These are phyloP conservation scores for Gnathonemus longibarbis DNA, from an alignment of 2,113 vertebrate species.

Conservation along the genomic window DNA sequence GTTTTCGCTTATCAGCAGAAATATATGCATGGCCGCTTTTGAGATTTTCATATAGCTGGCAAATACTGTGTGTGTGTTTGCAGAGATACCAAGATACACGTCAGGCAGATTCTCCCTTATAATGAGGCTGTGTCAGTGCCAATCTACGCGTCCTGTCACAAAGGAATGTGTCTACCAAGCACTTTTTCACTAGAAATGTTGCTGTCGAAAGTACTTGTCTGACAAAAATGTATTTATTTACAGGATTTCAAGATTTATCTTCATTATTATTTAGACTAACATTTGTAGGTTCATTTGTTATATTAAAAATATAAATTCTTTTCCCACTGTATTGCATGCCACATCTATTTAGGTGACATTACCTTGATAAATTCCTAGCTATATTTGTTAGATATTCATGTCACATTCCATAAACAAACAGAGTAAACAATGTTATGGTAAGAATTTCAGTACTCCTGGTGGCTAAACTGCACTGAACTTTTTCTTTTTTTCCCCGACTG, in stretches of 20 bases:
- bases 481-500: neutral
- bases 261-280: neutral
- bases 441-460: neutral
- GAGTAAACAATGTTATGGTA: neutral
- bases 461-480: neutral
- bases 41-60: neutral
- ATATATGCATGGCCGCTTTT: neutral
- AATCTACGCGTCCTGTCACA: conserved; percentile 12
- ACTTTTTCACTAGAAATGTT: neutral
- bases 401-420: neutral
- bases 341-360: neutral
- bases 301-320: neutral
- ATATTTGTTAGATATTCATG: neutral
- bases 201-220: conserved; percentile 3
- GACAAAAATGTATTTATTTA: conserved; percentile 17
- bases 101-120: conserved; percentile 9
- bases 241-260: neutral
- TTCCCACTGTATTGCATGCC: neutral
- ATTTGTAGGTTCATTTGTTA: neutral
- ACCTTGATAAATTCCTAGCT: neutral
- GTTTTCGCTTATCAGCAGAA: conserved; percentile 4
- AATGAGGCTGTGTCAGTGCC: conserved; percentile 22
- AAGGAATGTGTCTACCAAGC: conserved; percentile 15
- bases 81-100: conserved; percentile 16
- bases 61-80: conserved; percentile 12